Evolutionary conservation across 1,140 invertebrate species (phyloP).

Genomic region (Drosophila kanapiae): DNA sequence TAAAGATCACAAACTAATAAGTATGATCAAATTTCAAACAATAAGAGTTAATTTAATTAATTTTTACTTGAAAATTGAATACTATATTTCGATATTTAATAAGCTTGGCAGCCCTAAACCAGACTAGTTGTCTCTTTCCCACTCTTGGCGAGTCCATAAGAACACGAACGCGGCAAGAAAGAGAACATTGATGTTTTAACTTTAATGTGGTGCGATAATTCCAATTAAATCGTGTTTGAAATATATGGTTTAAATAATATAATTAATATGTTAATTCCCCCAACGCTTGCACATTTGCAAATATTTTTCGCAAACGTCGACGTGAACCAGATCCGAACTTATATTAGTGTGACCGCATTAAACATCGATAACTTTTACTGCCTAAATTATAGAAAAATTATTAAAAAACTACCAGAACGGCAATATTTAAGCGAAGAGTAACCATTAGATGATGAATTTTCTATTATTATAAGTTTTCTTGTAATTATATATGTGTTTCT

Average conservation of each 20-base stretch:
- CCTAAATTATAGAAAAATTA: neutral
- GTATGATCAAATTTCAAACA: neutral
- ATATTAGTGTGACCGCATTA: conserved; percentile 1
- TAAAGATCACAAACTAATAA: neutral
- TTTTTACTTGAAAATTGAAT: neutral
- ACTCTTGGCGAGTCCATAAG: conserved; percentile 13
- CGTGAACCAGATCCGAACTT: conserved; percentile 6
- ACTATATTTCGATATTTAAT: neutral
- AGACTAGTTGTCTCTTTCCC: conserved; percentile 41
- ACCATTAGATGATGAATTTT: neutral
- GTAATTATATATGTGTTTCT: neutral
- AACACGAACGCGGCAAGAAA: conserved; percentile 15
- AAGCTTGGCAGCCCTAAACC: conserved; percentile 41
- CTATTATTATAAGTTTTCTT: neutral
- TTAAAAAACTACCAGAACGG: neutral
- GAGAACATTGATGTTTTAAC: neutral
- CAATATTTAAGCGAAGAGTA: neutral
- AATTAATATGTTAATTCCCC: neutral
- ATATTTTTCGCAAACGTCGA: neutral
- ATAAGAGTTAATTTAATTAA: neutral
- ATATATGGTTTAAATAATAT: neutral
- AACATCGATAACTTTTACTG: neutral
- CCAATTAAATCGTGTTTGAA: neutral
- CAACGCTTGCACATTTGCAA: neutral
- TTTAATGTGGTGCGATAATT: neutral